A percentile compares a stretch with the other conserved stretches of the same genome.
Conservation (phyloP, 1,140 invertebrate genomes). For the Micrasema minimum region DNA sequence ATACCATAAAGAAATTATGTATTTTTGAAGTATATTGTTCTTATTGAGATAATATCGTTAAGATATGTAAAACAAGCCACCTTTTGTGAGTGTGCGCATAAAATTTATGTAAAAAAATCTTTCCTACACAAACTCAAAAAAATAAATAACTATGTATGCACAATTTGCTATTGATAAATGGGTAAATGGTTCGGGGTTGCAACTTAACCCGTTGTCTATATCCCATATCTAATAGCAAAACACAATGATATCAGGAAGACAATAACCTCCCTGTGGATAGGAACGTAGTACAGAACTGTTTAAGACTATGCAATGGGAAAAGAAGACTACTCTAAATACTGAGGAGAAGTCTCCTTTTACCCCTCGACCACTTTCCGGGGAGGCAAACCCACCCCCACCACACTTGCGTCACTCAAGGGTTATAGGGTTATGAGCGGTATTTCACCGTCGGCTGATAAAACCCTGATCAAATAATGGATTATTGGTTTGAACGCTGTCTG, state of each 20-base stretch:
- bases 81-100: no score
- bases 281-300: constrained; percentile 48
- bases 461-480: not conserved
- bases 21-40: no score
- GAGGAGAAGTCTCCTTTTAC: constrained; percentile 38
- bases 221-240: no score
- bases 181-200: no score
- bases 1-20: no score
- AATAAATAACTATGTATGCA: no score
- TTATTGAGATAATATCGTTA: no score
- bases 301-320: constrained; percentile 54
- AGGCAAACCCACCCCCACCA: not conserved
- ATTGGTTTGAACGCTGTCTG: not conserved
- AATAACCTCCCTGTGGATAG: constrained; percentile 38
- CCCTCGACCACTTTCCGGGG: constrained; percentile 3
- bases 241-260: not conserved
- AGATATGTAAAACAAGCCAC: no score
- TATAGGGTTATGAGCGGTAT: constrained; percentile 22
- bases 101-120: no score
- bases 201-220: no score
- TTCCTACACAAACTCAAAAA: no score
- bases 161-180: no score
- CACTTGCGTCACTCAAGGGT: constrained; percentile 8
- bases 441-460: constrained; percentile 1
- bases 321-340: constrained; percentile 52